Base-by-base conservation (phyloP, 2,113 vertebrate species). In the Anthoscopus minutus region DNA sequence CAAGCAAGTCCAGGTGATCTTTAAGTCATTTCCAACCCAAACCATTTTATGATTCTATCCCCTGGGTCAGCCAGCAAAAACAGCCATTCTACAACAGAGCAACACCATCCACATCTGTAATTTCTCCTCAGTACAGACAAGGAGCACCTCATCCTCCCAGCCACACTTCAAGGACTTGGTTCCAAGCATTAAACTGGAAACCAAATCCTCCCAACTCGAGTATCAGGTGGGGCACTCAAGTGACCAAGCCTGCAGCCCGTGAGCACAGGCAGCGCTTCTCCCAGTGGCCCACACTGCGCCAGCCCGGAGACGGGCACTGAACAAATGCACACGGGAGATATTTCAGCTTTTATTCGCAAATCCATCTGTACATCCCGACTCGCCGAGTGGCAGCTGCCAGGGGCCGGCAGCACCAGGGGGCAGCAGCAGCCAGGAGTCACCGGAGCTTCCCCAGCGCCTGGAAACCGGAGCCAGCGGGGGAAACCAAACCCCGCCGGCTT, bases 331-430 rank as follows among this genome's bases (percentile, higher is more conserved):
- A 56, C 81, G 6, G 80, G 60, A 67, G 70, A 94, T 16, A 47
- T 12, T 85, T 93, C 92, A 79, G 78, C 50, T 92, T 96, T 97
- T 97, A 96, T 97, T 96, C 25, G 69, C 65, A 85, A 92, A 64
- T 37, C 76, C 42, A 48, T 60, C 88, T 27, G 92, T 96, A 94
- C 97, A 96, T 82, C 80, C 76, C 42, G 38, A 25, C 44, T 13
- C 28, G 38, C 86, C 30, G 89, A 82, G 93, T 1, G 76, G 42
- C 38, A 37, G 88, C 94, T 61, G 77, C 74, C 73, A 7, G 72
- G 74, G 86, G 28, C 84, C 19, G 67, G 15, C 78, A 91, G 94
- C 92, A 87, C 77, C 92, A 97, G 96, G 69, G 96, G 95, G 92
- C 94, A 94, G 96, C 88, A 96, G 91, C 87, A 95, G 2, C 89